phyloP scores from a whole-genome alignment of 2,113 vertebrate species.

The Irena cyanogastra region DNA sequence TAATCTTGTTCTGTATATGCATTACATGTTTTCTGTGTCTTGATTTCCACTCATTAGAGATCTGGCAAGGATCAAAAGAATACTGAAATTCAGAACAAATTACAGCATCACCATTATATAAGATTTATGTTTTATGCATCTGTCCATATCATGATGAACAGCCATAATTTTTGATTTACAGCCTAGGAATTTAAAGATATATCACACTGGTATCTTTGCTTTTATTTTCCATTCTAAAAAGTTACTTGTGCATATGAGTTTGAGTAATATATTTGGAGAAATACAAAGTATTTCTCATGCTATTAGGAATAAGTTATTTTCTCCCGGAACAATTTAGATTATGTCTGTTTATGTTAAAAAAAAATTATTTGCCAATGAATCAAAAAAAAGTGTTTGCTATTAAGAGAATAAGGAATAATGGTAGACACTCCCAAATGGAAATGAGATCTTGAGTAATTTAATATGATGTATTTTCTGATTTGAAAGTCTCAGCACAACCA shows the following conservation, averaged over 20 bases:
- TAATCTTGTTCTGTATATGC: not conserved
- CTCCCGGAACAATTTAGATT: not conserved
- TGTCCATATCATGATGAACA: not conserved
- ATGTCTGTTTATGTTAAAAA: not conserved
- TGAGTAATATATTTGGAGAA: not conserved
- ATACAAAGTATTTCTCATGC: not conserved
- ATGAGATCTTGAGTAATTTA: not conserved
- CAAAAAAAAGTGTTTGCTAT: rapidly evolving
- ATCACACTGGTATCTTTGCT: not conserved
- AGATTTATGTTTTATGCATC: not conserved
- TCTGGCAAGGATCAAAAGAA: not conserved
- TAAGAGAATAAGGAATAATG: not conserved
- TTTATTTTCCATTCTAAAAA: not conserved
- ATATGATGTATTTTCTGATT: not conserved
- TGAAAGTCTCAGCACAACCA: not conserved
- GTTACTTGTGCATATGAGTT: not conserved
- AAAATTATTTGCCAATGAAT: not conserved
- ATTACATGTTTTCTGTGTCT: not conserved
- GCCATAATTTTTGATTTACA: not conserved
- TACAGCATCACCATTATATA: not conserved
- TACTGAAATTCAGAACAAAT: not conserved
- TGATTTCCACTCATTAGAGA: not conserved
- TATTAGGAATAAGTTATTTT: not conserved
- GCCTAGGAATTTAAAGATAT: not conserved
- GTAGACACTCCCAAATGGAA: not conserved